These are phyloP conservation scores for Proterorhinus semilunaris DNA, from an alignment of 2,113 vertebrate genomes.

Conservation along the genomic window DNA sequence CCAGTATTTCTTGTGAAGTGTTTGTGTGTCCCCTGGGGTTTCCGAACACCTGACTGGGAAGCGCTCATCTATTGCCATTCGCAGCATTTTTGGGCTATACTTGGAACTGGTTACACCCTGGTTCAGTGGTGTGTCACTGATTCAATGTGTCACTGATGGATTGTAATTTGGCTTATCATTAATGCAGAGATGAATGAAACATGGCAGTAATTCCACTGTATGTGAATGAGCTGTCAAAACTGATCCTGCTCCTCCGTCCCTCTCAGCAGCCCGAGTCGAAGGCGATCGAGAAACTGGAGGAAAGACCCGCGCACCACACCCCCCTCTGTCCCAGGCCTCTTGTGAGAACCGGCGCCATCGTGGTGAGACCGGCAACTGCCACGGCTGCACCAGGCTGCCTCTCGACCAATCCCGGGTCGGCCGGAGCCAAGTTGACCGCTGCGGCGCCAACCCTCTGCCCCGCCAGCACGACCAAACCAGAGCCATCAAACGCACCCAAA, in stretches of 20 bases:
- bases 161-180: constrained; percentile 52
- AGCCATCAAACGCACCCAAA: constrained; percentile 37
- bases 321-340: constrained; percentile 62
- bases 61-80: no score
- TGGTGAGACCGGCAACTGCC: constrained; percentile 40
- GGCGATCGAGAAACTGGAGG: constrained; percentile 31
- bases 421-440: constrained; percentile 35
- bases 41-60: no score
- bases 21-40: no score
- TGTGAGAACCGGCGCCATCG: constrained; percentile 46
- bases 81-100: not conserved
- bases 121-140: not conserved
- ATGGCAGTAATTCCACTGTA: constrained; percentile 55
- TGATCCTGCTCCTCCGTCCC: constrained; percentile 34
- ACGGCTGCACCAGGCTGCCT: constrained; percentile 39
- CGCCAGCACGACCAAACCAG: constrained; percentile 29
- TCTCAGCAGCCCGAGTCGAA: constrained; percentile 51
- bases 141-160: not conserved
- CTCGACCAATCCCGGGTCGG: constrained; percentile 26
- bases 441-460: constrained; percentile 14
- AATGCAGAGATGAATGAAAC: constrained; percentile 52
- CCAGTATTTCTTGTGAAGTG: no score
- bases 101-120: not conserved
- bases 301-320: constrained; percentile 41
- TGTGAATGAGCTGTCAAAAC: constrained; percentile 59